phyloP scores from a whole-genome alignment of 2,113 vertebrate species.

The Aptenodytes forsteri region DNA sequence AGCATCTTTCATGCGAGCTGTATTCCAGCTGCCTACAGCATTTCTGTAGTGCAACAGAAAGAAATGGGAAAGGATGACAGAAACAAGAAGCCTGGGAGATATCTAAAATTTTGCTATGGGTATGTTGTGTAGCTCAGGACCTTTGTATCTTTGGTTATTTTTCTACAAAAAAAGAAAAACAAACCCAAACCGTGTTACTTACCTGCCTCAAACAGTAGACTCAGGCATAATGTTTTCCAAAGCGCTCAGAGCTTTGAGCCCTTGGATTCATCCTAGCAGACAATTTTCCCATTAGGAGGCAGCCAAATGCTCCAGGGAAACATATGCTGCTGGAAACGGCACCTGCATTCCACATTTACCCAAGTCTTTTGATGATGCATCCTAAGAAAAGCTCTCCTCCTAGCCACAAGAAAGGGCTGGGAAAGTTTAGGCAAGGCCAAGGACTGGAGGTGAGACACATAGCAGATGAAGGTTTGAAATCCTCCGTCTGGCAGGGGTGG shows the following conservation, averaged over 20 bases:
- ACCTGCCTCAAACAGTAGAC: background rate
- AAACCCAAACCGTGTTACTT: background rate
- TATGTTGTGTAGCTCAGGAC: background rate
- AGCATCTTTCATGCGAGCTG: background rate
- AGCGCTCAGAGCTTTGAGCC: conserved; percentile 17
- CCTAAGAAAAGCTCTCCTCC: conserved; percentile 29
- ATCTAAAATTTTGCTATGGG: background rate
- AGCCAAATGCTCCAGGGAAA: conserved; percentile 63
- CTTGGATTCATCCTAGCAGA: conserved; percentile 15
- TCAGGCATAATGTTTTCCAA: background rate
- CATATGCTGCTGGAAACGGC: background rate
- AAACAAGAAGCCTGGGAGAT: background rate
- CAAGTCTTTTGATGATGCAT: conserved; percentile 53
- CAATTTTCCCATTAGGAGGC: conserved; percentile 49
- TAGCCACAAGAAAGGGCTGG: conserved; percentile 63
- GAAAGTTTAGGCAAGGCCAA: conserved; percentile 40
- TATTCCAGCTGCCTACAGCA: background rate
- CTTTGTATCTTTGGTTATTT: background rate
- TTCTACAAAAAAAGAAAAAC: background rate
- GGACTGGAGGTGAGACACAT: conserved; percentile 56
- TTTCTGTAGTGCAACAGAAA: background rate
- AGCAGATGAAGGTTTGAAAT: conserved; percentile 33
- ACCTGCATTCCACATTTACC: conserved; percentile 41
- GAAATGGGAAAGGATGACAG: background rate
- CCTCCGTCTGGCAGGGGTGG: conserved; percentile 48